phyloP scores from a whole-genome alignment of 2,797 vertebrate genomes.

The Staurois parvus region DNA sequence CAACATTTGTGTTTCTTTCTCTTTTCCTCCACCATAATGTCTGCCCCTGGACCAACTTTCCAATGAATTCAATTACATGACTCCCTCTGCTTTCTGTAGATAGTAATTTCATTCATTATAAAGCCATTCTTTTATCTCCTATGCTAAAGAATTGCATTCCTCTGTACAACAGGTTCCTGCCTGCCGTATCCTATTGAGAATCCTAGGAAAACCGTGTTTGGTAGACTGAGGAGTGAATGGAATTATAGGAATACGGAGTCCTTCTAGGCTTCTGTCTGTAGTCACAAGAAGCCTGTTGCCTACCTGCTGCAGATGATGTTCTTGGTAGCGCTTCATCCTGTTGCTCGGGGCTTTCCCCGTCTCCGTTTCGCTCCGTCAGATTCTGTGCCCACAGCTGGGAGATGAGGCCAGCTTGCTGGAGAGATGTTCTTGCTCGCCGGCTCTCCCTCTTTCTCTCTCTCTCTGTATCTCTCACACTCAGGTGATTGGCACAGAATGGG shows the following conservation, averaged over 20 bases:
- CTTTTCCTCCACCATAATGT: neutral
- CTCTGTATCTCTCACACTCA: constrained; percentile 40
- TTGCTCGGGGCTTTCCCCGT: constrained; percentile 67
- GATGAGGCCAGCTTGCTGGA: constrained; percentile 39
- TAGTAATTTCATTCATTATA: neutral
- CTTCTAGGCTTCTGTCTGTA: neutral
- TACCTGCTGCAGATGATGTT: constrained; percentile 78
- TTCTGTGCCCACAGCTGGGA: constrained; percentile 33
- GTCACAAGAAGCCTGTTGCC: constrained; percentile 52
- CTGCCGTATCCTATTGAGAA: too few species aligned
- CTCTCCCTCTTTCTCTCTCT: constrained; percentile 28
- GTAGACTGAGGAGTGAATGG: neutral
- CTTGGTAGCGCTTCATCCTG: constrained; percentile 77
- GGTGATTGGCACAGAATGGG: constrained; percentile 58
- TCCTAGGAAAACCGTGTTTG: neutral
- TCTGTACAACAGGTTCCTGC: neutral
- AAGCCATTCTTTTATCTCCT: neutral
- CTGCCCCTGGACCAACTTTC: neutral
- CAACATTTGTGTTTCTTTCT: neutral
- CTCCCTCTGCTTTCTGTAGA: neutral
- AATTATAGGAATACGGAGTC: neutral
- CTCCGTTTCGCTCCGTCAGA: constrained; percentile 43
- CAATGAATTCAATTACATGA: constrained; percentile 9
- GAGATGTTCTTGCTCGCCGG: constrained; percentile 14
- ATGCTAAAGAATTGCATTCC: neutral